Evolutionary conservation across 2,888 invertebrate genomes (phyloP).

Genomic region (Junonia oenone): DNA sequence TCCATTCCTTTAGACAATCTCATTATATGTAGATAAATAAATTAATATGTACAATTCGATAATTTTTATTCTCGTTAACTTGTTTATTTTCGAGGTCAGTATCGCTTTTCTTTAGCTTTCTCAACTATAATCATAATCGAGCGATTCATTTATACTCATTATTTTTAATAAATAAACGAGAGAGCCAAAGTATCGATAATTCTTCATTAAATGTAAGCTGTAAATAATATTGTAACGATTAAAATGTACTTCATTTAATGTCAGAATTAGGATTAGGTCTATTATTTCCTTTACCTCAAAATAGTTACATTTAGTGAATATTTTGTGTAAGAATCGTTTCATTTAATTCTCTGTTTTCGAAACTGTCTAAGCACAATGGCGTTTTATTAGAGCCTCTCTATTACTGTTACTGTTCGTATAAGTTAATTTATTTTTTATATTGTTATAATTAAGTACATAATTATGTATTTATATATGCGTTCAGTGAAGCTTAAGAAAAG

Average conservation of each 20-base stretch:
- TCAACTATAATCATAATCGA: constrained; percentile 28
- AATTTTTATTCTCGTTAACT: constrained; percentile 30
- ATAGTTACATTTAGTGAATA: constrained; percentile 33
- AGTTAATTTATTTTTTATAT: constrained; percentile 53
- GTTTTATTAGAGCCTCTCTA: constrained; percentile 32
- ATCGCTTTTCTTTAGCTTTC: constrained; percentile 47
- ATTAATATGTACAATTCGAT: constrained; percentile 54
- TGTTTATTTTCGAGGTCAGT: constrained; percentile 45
- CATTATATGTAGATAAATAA: constrained; percentile 54
- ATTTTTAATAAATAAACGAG: constrained; percentile 49
- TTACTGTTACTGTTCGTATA: constrained; percentile 44
- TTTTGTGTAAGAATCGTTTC: constrained; percentile 32
- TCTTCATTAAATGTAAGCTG: constrained; percentile 54
- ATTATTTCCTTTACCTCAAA: constrained; percentile 64
- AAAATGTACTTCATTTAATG: constrained; percentile 55
- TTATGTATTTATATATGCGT: constrained; percentile 24
- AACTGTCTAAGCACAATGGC: constrained; percentile 50
- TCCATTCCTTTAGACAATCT: constrained; percentile 53
- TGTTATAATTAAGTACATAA: constrained; percentile 44
- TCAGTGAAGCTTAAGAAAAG: constrained; percentile 33
- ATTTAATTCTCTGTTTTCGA: constrained; percentile 19
- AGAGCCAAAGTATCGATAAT: constrained; percentile 66
- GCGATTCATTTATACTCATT: constrained; percentile 62
- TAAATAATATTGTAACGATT: constrained; percentile 38
- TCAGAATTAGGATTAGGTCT: constrained; percentile 55